Percentiles rank a stretch among this genome's conserved stretches.
phyloP scores from a whole-genome alignment of 2,888 invertebrate species.

The Diadromus collaris region DNA sequence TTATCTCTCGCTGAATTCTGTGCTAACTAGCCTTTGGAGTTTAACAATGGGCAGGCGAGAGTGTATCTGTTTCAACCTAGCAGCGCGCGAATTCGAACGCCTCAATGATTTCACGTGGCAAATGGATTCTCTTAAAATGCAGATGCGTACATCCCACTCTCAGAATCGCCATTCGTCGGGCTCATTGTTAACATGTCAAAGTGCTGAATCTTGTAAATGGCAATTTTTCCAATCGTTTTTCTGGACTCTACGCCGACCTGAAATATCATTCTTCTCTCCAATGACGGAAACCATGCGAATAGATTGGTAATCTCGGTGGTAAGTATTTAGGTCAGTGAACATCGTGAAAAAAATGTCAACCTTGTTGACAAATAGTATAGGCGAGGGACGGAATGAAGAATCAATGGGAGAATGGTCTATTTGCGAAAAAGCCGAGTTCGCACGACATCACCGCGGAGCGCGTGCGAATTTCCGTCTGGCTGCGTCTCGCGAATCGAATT shows the following conservation, averaged over 20 bases:
- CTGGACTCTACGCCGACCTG: too few species aligned
- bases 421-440: conserved; percentile 43
- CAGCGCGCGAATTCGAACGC: conserved; percentile 24
- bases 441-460: conserved; percentile 52
- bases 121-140: conserved; percentile 51
- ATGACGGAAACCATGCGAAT: too few species aligned
- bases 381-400: neutral
- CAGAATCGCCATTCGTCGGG: neutral
- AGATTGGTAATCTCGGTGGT: conserved; percentile 30
- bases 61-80: conserved; percentile 8
- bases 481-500: conserved; percentile 65
- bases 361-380: conserved; percentile 9
- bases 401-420: conserved; percentile 50
- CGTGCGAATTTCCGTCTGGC: conserved; percentile 64
- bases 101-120: conserved; percentile 54
- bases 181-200: conserved; percentile 1
- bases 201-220: too few species aligned
- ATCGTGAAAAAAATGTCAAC: conserved; percentile 37
- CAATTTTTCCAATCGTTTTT: too few species aligned
- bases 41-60: conserved; percentile 33
- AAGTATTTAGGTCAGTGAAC: conserved; percentile 21
- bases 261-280: too few species aligned
- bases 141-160: neutral
- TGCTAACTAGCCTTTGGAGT: conserved; percentile 43
- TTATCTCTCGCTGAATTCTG: conserved; percentile 28